Base-by-base conservation (phyloP, 2,888 invertebrate species). In the Lobophora halterata region DNA sequence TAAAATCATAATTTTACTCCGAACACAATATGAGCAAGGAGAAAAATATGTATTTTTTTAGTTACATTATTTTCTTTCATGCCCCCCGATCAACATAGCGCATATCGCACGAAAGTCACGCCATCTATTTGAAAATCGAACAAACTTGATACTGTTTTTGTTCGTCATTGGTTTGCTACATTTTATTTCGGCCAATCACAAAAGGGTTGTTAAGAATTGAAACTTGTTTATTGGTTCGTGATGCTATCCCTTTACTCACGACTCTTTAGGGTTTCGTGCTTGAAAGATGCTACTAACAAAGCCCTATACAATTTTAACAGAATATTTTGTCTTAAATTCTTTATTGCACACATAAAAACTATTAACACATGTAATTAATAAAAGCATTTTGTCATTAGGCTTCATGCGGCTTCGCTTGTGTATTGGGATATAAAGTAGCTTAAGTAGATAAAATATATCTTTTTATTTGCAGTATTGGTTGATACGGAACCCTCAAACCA, bases 111-210 rank as follows among this genome's bases (percentile, higher is more conserved):
- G 19, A 37, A 3, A 13, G 16, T 6, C 9, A 21, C 43, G 37
- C 37, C 43, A 43, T 43, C 43, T 43, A 26, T 17, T n/a, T 5
- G 7, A 25, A 26, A 18, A 2, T 14, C 5, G 1, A 5, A 11
- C 8, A 10, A 2, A 37, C 24, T 20, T 20, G 18, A 12, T 20
- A 26, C 17, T 13, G 18, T 28, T 23, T 31, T 7, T 35, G 5
- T 8, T 9, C 14, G 13, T 13, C 19, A 42, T 42, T 36, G 36
- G 42, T 28, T 31, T 2, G 14, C 5, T 19, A 17, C 26, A 1
- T 27, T n/a, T 14, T 28, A 6, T 12, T 27, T 24, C 16, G 11
- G 16, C 42, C 28, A 43, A 43, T 33, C 6, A 17, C 9, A 23
- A n/a, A n/a, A n/a, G n/a, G n/a, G n/a, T n/a, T n/a, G 6, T 19